A percentile compares a stretch with the other conserved stretches of the same genome.
phyloP scores from a whole-genome alignment of 2,113 vertebrate species.

The Tyto alba region DNA sequence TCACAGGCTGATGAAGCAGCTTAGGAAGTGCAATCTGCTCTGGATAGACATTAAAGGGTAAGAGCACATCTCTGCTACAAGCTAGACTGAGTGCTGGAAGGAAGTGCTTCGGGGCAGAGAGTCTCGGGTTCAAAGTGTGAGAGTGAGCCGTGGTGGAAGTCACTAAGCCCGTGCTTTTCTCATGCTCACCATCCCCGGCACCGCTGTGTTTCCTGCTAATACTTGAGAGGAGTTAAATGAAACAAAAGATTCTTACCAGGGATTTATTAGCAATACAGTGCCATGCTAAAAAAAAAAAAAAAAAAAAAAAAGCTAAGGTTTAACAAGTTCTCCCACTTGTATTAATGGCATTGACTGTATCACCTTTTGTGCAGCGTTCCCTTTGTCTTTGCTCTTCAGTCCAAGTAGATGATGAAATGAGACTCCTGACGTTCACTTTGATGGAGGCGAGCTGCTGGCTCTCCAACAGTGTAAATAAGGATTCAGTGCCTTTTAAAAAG shows the following conservation, averaged over 20 bases:
- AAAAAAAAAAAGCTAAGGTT: background rate
- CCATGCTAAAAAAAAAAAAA: background rate
- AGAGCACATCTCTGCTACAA: background rate
- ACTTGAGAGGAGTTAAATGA: background rate
- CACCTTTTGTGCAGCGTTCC: background rate
- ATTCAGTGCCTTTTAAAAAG: slow-evolving; percentile 23
- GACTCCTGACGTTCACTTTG: background rate
- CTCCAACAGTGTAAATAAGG: background rate
- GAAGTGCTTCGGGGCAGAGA: background rate
- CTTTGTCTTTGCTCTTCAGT: background rate
- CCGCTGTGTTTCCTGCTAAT: fast-evolving
- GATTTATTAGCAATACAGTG: background rate
- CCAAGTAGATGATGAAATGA: slow-evolving; percentile 2
- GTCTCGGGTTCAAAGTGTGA: background rate
- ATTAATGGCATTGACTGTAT: background rate
- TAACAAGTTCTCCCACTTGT: background rate
- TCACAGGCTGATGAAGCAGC: fast-evolving
- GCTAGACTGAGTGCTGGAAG: background rate
- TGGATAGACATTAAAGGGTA: background rate
- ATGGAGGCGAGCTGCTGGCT: background rate
- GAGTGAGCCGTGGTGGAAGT: background rate
- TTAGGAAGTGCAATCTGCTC: background rate
- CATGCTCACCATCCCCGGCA: background rate
- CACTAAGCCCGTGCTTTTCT: background rate
- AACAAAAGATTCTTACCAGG: background rate